phyloP scores from a whole-genome alignment of 2,113 vertebrate species.

The Myotis davidii region DNA sequence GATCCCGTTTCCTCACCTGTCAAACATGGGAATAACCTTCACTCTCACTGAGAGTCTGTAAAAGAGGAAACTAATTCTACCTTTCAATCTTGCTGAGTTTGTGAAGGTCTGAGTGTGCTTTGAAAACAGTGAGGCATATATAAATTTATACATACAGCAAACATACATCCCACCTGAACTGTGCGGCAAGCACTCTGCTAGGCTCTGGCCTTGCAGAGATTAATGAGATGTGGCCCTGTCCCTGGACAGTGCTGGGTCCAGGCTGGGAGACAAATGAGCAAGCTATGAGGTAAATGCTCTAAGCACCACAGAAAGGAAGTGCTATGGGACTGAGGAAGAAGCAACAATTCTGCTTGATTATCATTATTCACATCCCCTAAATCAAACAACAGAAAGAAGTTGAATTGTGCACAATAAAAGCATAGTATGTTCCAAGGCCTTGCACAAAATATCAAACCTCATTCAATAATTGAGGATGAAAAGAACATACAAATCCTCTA shows the following conservation, averaged over 20 bases:
- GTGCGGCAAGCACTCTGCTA: not conserved
- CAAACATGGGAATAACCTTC: not conserved
- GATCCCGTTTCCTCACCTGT: not conserved
- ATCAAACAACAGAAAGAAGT: not conserved
- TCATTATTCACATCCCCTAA: not conserved
- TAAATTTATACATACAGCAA: not conserved
- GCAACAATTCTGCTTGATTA: not conserved
- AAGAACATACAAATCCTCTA: constrained; percentile 10
- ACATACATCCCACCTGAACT: not conserved
- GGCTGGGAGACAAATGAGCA: not conserved
- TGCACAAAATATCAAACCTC: not conserved
- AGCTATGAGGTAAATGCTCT: not conserved
- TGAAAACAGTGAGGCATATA: not conserved
- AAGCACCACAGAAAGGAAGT: not conserved
- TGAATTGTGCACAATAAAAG: not conserved
- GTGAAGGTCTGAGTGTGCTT: not conserved
- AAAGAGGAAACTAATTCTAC: not conserved
- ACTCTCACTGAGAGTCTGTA: not conserved
- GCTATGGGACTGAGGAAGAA: not conserved
- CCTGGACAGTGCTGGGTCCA: not conserved
- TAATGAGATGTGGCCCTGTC: too few species aligned
- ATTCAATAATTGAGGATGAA: not conserved
- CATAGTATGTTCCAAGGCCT: not conserved
- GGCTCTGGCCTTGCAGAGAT: not conserved
- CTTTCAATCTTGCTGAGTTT: not conserved